phyloP scores from a whole-genome alignment of 92 coral and sea anemone genomes.

The Nematostella vectensis region DNA sequence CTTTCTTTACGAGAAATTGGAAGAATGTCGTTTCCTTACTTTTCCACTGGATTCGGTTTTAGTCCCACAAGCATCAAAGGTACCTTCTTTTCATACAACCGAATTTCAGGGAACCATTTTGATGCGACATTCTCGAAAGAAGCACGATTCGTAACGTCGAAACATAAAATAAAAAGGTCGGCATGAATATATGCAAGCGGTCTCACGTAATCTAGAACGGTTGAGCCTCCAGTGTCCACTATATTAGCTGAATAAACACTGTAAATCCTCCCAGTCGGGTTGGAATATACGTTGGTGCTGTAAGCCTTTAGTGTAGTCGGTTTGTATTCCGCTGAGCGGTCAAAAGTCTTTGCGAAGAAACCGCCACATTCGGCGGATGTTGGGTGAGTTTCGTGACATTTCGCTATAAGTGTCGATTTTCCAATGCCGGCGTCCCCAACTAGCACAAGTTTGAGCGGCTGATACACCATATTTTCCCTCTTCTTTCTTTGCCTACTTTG shows the following conservation, averaged over 20 bases:
- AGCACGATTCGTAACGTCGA: constrained; percentile 35
- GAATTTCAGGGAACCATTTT: constrained; percentile 57
- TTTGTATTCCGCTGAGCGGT: constrained; percentile 4
- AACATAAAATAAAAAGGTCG: constrained; percentile 58
- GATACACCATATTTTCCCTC: constrained; percentile 4
- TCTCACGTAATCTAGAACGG: constrained; percentile 29
- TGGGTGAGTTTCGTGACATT: constrained; percentile 39
- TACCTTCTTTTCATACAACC: constrained; percentile 21
- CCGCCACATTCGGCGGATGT: constrained; percentile 37
- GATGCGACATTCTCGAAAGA: constrained; percentile 28
- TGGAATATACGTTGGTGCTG: constrained; percentile 35
- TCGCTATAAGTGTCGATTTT: constrained; percentile 55
- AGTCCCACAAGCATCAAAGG: constrained; percentile 53
- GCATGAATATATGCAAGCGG: constrained; percentile 60
- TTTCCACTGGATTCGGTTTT: constrained; percentile 21
- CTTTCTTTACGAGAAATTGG: too few relatives aligned
- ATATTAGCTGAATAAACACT: constrained; percentile 41
- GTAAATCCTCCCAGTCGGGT: not conserved
- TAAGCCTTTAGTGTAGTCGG: constrained; percentile 33
- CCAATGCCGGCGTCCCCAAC: constrained; percentile 68
- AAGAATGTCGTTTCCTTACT: constrained; percentile 1
- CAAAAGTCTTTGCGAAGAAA: constrained; percentile 35
- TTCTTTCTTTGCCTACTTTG: not conserved
- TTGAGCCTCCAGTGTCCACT: constrained; percentile 63
- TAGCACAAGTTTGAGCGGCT: constrained; percentile 47